Conservation (phyloP, 2,888 invertebrate genomes). For the Chironomus tentans region DNA sequence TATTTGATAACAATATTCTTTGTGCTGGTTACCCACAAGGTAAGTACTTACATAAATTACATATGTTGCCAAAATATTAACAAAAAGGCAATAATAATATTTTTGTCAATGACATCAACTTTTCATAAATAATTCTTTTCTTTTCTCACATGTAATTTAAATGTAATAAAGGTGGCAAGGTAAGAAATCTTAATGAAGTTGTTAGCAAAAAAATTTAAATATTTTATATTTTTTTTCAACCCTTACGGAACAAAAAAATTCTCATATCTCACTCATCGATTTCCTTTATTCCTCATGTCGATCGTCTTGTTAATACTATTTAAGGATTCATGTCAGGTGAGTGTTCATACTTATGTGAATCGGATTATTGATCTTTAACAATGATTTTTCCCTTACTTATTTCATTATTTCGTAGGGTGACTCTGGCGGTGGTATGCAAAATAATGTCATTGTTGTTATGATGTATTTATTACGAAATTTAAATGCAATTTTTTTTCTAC, state of each 20-base stretch:
- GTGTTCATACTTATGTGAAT: neutral
- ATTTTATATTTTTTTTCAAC: neutral
- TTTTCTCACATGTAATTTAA: neutral
- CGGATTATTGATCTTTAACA: neutral
- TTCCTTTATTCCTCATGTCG: neutral
- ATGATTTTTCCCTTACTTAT: neutral
- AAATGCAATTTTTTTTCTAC: neutral
- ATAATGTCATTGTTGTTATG: neutral
- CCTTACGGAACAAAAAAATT: neutral
- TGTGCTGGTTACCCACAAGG: constrained; percentile 15
- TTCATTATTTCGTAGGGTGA: neutral
- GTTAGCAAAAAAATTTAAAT: neutral
- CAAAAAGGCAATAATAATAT: neutral
- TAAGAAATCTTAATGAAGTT: neutral
- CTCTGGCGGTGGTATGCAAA: constrained; percentile 4
- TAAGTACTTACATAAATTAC: neutral
- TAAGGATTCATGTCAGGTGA: constrained; percentile 7
- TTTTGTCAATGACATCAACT: neutral
- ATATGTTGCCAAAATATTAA: no score
- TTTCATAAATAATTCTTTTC: neutral
- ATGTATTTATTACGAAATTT: constrained; percentile 1
- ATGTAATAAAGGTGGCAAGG: neutral
- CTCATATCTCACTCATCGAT: neutral
- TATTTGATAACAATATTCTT: constrained; percentile 28
- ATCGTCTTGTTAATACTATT: neutral